Conservation (phyloP, 2,888 invertebrate genomes). For the Clostera curtula region DNA sequence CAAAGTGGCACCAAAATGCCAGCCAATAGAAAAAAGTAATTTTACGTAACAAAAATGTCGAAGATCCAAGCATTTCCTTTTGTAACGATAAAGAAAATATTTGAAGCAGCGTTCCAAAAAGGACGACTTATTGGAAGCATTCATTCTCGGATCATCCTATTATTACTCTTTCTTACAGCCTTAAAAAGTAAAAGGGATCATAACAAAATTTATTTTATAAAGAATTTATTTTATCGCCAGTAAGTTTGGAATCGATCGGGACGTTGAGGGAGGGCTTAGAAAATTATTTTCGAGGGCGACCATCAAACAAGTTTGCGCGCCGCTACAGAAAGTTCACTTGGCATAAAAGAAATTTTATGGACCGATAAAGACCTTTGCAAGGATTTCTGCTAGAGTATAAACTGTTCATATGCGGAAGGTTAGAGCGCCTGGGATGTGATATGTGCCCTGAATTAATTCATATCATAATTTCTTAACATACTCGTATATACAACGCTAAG, state of each 20-base stretch:
- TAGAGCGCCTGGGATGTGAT: conserved; percentile 21
- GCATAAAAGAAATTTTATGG: conserved; percentile 68
- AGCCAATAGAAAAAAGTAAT: not conserved
- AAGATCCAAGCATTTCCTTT: conserved; percentile 7
- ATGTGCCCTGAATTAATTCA: conserved; percentile 35
- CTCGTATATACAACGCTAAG: no score
- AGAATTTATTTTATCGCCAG: conserved; percentile 59
- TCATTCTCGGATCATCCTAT: conserved; percentile 60
- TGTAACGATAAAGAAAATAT: conserved; percentile 19
- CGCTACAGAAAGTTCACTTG: conserved; percentile 55
- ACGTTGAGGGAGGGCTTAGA: conserved; percentile 46
- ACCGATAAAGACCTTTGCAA: conserved; percentile 66
- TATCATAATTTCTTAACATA: no score
- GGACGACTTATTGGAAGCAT: conserved; percentile 57
- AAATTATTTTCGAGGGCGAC: conserved; percentile 66
- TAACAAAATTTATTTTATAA: conserved; percentile 63
- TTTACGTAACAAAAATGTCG: not conserved
- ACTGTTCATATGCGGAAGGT: conserved; percentile 30
- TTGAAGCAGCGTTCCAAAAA: conserved; percentile 35
- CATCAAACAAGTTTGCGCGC: conserved; percentile 62
- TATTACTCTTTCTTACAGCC: conserved; percentile 49
- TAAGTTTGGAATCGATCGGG: conserved; percentile 53
- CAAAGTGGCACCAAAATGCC: not conserved
- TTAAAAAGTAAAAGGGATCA: conserved; percentile 62
- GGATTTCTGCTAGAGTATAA: conserved; percentile 44